These are phyloP conservation scores for Drosophila ezoana DNA, from an alignment of 2,888 invertebrate genomes.

Conservation along the genomic window DNA sequence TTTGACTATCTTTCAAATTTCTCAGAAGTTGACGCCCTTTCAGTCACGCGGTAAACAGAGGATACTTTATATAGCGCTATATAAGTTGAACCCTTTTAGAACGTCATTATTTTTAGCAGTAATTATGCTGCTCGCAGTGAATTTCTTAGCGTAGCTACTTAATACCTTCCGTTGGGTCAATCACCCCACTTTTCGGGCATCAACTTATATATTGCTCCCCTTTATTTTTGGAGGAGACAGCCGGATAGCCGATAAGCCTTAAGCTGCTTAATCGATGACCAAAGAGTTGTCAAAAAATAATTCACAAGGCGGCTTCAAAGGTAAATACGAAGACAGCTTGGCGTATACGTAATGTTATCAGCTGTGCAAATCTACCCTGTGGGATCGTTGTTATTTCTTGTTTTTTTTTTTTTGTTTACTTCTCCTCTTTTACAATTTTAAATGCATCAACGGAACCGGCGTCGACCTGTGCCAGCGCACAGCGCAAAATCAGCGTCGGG, in stretches of 20 bases:
- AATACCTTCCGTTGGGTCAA: slow-evolving; percentile 42
- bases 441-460: slow-evolving; percentile 45
- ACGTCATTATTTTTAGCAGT: neutral
- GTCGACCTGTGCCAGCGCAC: slow-evolving; percentile 6
- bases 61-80: no score
- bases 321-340: slow-evolving; percentile 70
- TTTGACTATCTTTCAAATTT: no score
- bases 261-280: slow-evolving; percentile 81
- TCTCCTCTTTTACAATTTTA: neutral
- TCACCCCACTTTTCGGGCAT: slow-evolving; percentile 41
- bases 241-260: slow-evolving; percentile 71
- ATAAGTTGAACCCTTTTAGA: no score
- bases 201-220: slow-evolving; percentile 14
- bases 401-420: neutral
- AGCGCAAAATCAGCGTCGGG: slow-evolving; percentile 61
- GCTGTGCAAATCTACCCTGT: slow-evolving; percentile 70
- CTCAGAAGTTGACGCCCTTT: no score
- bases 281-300: slow-evolving; percentile 80
- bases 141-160: slow-evolving; percentile 13
- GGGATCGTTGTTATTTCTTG: slow-evolving; percentile 31
- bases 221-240: slow-evolving; percentile 47
- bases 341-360: slow-evolving; percentile 79
- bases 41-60: no score
- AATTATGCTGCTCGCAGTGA: neutral
- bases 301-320: slow-evolving; percentile 70